Base-by-base conservation (phyloP, 2,113 vertebrate genomes). In the Canis aureus region DNA sequence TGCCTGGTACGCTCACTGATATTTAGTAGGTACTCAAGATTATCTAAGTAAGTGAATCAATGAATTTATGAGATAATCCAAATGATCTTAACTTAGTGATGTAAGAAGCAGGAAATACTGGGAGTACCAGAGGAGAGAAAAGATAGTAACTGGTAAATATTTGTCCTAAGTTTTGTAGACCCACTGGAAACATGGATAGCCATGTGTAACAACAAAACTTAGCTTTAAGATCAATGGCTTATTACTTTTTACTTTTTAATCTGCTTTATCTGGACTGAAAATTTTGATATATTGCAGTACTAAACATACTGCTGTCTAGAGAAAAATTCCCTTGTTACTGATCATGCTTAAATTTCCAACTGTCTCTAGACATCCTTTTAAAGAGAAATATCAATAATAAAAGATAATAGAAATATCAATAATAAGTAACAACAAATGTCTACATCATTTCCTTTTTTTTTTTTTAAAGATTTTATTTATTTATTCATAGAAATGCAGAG, bases 301-400 rank as follows among this genome's bases (percentile, higher is more conserved):
- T 95, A 78, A 16, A 32, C 49, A 23, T 60, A 79, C 7, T 69
- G 51, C 25, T 51, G 64, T 12, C 55, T 76, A 84, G 11, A 93
- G 53, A 96, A 91, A 96, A 94, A 84, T 62, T 43, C 35, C 27
- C 83, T 78, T 71, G 62, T 85, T 87, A 80, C 22, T 69, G 32
- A 88, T 69, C 43, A 87, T 90, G 55, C 76, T 89, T 91, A 67
- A 78, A 86, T 92, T 83, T 89, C 32, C 25, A 88, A 59, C 27
- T 82, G 16, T 57, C 53, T 91, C 91, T 73, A 84, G 5, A 81
- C 32, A 90, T 51, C 60, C 66, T 74, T 96, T 94, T 49, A 83
- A 98, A 94, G 74, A 91, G 20, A 97, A 92, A 87, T 53, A 81
- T 43, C n/a, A 92, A n/a, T 22, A 76, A 76, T 25, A 49, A 27